These are phyloP conservation scores for Eurystomus glaucurus DNA, from an alignment of 2,797 vertebrate genomes.

Conservation along the genomic window DNA sequence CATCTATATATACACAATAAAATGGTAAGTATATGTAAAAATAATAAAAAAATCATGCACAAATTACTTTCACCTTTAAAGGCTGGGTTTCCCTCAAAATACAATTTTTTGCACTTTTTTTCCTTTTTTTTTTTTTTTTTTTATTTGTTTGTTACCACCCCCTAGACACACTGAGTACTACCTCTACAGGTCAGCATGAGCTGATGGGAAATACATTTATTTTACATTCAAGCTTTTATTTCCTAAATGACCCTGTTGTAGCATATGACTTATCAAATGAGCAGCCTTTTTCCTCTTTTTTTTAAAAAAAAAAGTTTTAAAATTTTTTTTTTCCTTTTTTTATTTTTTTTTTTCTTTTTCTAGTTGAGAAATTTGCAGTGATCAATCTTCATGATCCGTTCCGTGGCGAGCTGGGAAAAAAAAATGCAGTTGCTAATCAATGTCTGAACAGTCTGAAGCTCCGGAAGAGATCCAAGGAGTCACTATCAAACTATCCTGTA, in stretches of 20 bases:
- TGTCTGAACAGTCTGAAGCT: constrained; percentile 84
- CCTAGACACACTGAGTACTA: constrained; percentile 83
- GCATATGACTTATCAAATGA: constrained; percentile 83
- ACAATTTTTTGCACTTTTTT: constrained; percentile 66
- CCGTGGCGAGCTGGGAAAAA: constrained; percentile 87
- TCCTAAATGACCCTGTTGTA: constrained; percentile 86
- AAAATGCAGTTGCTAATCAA: constrained; percentile 85
- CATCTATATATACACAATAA: constrained; percentile 88
- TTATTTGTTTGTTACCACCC: constrained; percentile 77
- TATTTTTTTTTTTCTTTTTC: not conserved
- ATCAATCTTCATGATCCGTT: constrained; percentile 86
- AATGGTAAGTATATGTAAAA: constrained; percentile 89
- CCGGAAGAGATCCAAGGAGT: constrained; percentile 79
- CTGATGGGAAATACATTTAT: constrained; percentile 85
- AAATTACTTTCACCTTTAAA: constrained; percentile 82
- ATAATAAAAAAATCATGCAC: constrained; percentile 86
- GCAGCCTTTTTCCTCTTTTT: constrained; percentile 77
- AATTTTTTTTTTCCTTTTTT: constrained; percentile 2
- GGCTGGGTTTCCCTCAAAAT: constrained; percentile 82
- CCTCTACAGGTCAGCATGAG: constrained; percentile 83
- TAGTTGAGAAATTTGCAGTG: too few relatives aligned
- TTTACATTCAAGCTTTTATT: constrained; percentile 86
- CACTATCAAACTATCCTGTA: constrained; percentile 81
- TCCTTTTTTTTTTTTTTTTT: constrained; percentile 50
- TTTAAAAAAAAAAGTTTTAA: not conserved